Conservation (phyloP, 2,113 vertebrate genomes). For the Coturnix japonica region DNA sequence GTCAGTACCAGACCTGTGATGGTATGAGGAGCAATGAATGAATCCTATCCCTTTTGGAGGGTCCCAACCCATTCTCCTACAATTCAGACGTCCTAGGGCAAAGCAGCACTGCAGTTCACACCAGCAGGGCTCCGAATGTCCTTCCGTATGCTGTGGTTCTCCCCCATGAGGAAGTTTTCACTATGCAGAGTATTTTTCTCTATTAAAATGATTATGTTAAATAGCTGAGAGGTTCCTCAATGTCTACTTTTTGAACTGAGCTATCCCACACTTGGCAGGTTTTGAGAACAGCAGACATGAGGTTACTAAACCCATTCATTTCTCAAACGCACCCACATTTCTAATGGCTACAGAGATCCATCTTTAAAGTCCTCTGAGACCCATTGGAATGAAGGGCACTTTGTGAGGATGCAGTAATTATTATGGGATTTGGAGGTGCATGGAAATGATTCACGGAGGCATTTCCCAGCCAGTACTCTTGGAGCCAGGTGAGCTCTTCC, state of each 20-base stretch:
- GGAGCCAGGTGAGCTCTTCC: constrained; percentile 64
- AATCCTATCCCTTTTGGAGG: not conserved
- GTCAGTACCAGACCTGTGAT: not conserved
- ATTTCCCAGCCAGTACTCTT: constrained; percentile 53
- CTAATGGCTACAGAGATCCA: not conserved
- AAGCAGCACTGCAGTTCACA: not conserved
- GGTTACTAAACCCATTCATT: constrained; percentile 1
- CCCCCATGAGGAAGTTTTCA: not conserved
- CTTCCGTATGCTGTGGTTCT: not conserved
- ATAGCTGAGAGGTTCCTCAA: constrained; percentile 28
- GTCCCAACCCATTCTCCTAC: not conserved
- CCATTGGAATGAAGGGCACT: not conserved
- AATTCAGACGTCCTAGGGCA: not conserved
- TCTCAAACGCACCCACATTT: constrained; percentile 12
- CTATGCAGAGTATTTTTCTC: not conserved
- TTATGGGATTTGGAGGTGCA: constrained; percentile 3
- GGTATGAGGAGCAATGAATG: not conserved
- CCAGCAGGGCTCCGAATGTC: not conserved
- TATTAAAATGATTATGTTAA: not conserved
- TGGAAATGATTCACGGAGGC: not conserved
- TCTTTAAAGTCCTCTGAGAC: not conserved
- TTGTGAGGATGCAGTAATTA: not conserved
- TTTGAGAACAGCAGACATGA: not conserved
- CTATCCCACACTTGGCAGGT: not conserved
- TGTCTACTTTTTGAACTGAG: not conserved